Evolutionary conservation across 2,797 vertebrate species (phyloP).

Genomic region (Notamacropus eugenii): DNA sequence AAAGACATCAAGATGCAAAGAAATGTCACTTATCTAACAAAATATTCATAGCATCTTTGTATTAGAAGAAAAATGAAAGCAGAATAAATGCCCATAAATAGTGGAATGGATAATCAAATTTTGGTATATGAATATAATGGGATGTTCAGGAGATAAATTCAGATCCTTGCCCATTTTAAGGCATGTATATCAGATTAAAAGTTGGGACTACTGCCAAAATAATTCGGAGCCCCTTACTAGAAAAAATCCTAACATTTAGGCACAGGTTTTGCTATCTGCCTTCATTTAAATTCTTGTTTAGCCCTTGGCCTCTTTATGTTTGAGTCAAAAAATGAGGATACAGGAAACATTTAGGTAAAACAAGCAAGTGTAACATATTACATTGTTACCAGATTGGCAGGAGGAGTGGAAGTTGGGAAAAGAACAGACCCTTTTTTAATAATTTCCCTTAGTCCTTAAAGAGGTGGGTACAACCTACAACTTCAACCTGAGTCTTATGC

Average conservation of each 20-base stretch:
- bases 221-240: neutral
- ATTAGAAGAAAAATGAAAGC: no score
- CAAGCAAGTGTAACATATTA: neutral
- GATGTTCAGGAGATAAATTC: neutral
- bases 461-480: neutral
- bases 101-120: neutral
- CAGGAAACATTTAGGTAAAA: neutral
- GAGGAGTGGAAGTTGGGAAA: neutral
- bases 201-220: neutral
- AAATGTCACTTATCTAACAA: no score
- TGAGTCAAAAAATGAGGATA: neutral
- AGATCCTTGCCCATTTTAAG: neutral
- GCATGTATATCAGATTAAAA: neutral
- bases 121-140: neutral
- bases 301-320: neutral
- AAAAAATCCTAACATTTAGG: neutral
- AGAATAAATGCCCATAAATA: neutral
- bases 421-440: neutral
- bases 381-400: neutral
- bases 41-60: no score
- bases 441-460: neutral
- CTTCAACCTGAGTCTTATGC: neutral
- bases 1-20: no score
- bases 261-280: neutral
- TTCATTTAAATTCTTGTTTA: neutral